Percentiles rank a stretch among this genome's conserved stretches.
Conservation (phyloP, 2,888 invertebrate species). For the Apocheima hispidaria region DNA sequence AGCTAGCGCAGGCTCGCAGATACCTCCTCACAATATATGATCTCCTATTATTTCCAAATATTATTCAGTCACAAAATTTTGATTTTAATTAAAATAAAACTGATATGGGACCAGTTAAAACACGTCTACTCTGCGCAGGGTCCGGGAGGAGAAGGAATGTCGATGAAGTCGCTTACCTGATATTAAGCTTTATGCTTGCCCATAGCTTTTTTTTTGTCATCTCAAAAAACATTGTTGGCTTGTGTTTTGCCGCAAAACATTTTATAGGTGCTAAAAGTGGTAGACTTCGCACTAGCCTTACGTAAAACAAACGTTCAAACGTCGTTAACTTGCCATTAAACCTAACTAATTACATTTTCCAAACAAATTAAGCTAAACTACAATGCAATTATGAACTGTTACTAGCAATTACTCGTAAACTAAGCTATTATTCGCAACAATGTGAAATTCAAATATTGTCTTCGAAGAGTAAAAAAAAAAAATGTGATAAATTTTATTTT, state of each 20-base stretch:
- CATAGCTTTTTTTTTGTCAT: too few relatives aligned
- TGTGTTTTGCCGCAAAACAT: background rate
- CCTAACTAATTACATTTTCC: conserved; percentile 10
- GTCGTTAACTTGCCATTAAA: conserved; percentile 7
- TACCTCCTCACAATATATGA: background rate
- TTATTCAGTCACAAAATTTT: background rate
- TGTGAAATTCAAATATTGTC: background rate
- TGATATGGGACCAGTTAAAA: background rate
- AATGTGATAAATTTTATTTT: too few relatives aligned
- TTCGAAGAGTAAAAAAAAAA: too few relatives aligned
- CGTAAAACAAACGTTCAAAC: too few relatives aligned
- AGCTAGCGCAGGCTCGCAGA: background rate
- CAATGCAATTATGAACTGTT: conserved; percentile 10
- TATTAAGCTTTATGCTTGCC: too few relatives aligned
- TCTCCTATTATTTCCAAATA: background rate
- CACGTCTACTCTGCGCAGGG: background rate
- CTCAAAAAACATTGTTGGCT: background rate
- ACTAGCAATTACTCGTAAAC: conserved; percentile 11
- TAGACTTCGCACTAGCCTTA: background rate
- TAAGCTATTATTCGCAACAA: conserved; percentile 11
- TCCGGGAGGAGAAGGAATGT: conserved; percentile 1
- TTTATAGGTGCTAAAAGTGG: conserved; percentile 3
- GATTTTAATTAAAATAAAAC: background rate
- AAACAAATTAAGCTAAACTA: conserved; percentile 18
- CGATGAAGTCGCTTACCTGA: too few relatives aligned